Evolutionary conservation across 2,113 vertebrate species (phyloP).

Genomic region (Notarius lentiginosus): DNA sequence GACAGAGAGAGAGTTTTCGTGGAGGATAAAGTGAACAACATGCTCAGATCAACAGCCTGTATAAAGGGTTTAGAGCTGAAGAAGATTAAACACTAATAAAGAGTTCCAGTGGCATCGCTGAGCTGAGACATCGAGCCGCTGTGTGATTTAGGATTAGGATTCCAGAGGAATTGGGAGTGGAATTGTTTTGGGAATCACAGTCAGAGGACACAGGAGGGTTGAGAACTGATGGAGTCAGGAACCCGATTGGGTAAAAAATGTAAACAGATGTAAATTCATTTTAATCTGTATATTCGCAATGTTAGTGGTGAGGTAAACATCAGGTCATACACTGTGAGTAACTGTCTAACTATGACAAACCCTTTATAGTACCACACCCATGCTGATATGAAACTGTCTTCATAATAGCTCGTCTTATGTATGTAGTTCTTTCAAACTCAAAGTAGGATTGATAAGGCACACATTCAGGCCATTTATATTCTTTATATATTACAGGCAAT

Average conservation of each 20-base stretch:
- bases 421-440: neutral
- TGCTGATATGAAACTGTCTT: neutral
- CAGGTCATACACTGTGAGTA: neutral
- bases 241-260: neutral
- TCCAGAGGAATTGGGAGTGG: neutral
- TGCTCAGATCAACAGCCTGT: neutral
- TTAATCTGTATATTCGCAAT: neutral
- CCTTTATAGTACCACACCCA: neutral
- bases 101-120: neutral
- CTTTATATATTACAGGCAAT: neutral
- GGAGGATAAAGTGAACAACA: neutral
- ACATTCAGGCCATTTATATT: neutral
- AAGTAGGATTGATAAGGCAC: neutral
- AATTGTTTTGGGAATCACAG: neutral
- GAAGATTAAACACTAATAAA: neutral
- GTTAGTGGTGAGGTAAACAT: neutral
- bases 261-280: neutral
- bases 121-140: neutral
- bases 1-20: no score
- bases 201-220: neutral
- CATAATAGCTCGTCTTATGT: neutral
- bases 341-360: neutral
- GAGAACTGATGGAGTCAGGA: neutral
- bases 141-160: neutral
- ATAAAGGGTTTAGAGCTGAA: neutral